Evolutionary conservation across 1,140 invertebrate species (phyloP).

Genomic region (Lanistes nyassanus): DNA sequence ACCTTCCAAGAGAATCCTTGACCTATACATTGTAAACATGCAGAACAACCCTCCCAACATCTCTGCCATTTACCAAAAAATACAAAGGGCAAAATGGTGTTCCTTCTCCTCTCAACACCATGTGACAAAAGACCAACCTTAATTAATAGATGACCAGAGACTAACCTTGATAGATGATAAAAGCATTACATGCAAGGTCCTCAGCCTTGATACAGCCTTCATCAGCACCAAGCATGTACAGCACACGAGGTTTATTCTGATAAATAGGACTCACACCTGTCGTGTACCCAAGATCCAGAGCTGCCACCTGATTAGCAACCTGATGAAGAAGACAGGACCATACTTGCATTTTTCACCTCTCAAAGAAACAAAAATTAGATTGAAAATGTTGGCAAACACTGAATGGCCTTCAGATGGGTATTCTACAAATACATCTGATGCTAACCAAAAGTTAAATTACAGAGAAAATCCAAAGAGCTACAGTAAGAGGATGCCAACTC

Average conservation of each 20-base stretch:
- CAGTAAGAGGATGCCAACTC: too few relatives aligned
- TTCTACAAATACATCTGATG: neutral
- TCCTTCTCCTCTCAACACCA: neutral
- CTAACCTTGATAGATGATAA: constrained; percentile 90
- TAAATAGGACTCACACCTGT: constrained; percentile 80
- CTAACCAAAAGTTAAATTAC: constrained; percentile 4
- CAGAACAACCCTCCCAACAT: too few relatives aligned
- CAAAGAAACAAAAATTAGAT: too few relatives aligned
- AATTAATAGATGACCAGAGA: neutral
- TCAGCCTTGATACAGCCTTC: constrained; percentile 80
- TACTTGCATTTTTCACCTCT: too few relatives aligned
- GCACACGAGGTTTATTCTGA: constrained; percentile 78
- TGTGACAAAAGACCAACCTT: neutral
- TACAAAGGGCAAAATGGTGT: too few relatives aligned
- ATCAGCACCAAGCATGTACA: constrained; percentile 94
- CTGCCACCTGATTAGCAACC: constrained; percentile 85
- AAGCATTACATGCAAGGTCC: constrained; percentile 84
- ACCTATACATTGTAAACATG: too few relatives aligned
- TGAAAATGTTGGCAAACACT: too few relatives aligned
- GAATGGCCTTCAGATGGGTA: too few relatives aligned
- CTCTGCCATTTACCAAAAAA: too few relatives aligned
- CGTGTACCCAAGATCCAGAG: constrained; percentile 93
- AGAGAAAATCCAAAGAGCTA: too few relatives aligned
- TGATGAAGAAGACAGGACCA: constrained; percentile 34
- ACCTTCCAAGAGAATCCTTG: too few relatives aligned